phyloP scores from a whole-genome alignment of 2,797 vertebrate species.

The Pantherophis alleghaniensis region DNA sequence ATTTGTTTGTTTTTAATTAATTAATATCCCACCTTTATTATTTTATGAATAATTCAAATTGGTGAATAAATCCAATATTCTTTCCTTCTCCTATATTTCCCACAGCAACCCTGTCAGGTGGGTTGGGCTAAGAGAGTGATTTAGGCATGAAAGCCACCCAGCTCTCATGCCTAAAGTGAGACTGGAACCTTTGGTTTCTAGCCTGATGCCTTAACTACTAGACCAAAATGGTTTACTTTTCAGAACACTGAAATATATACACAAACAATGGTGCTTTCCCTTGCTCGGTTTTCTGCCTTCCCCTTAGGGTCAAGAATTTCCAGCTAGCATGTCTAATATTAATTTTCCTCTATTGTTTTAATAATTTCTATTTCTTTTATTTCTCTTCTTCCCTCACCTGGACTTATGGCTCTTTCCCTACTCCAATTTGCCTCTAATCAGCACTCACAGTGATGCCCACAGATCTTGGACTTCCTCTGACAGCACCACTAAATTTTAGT shows the following conservation, averaged over 20 bases:
- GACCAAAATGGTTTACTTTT: not conserved
- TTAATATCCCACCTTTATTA: not conserved
- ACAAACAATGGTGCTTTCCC: not conserved
- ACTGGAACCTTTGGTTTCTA: not conserved
- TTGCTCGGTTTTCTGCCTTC: not conserved
- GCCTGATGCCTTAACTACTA: not conserved
- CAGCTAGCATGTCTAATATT: not conserved
- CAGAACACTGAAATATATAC: not conserved
- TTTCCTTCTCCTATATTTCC: not conserved
- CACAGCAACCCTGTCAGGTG: not conserved
- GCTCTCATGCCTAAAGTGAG: not conserved
- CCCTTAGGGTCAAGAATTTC: not conserved
- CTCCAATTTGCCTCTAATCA: not conserved
- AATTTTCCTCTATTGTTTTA: not conserved
- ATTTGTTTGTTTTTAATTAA: not conserved
- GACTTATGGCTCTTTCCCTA: not conserved
- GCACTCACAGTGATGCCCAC: not conserved
- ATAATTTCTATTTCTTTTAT: not conserved
- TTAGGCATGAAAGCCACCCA: not conserved
- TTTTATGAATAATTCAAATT: not conserved
- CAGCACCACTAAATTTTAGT: not conserved
- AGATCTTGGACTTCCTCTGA: not conserved
- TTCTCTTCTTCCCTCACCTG: not conserved
- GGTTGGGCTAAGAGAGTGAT: not conserved
- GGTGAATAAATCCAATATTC: not conserved